Conservation (phyloP, 2,797 vertebrate genomes). For the Argyrosomus regius region DNA sequence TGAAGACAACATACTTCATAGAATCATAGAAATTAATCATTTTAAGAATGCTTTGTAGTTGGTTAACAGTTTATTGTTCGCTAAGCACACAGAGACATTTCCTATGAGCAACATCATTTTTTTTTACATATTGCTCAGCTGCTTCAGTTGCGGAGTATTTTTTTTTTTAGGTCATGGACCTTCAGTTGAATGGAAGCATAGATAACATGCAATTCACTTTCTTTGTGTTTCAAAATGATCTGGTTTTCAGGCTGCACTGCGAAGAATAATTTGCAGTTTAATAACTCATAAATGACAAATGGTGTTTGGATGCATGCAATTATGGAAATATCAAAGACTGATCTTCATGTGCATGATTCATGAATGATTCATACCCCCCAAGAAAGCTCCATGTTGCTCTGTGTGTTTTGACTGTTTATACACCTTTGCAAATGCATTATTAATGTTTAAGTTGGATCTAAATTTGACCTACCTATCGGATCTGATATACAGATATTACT, state of each 20-base stretch:
- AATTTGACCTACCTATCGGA: neutral
- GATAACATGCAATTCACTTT: neutral
- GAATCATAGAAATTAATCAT: neutral
- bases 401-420: neutral
- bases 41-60: neutral
- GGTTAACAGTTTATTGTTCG: neutral
- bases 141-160: neutral
- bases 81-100: neutral
- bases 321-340: slow-evolving; percentile 15
- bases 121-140: neutral
- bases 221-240: slow-evolving; percentile 22
- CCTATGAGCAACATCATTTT: neutral
- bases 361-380: neutral
- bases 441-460: neutral
- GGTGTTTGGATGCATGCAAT: neutral
- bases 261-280: neutral
- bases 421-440: neutral
- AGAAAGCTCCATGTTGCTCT: neutral
- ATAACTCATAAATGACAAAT: slow-evolving; percentile 21
- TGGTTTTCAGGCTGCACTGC: neutral
- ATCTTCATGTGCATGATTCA: neutral
- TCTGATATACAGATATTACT: neutral
- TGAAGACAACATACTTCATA: neutral
- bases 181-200: neutral
- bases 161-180: neutral